phyloP scores from a whole-genome alignment of 2,113 vertebrate species.

The Psittacula cyanocephala region DNA sequence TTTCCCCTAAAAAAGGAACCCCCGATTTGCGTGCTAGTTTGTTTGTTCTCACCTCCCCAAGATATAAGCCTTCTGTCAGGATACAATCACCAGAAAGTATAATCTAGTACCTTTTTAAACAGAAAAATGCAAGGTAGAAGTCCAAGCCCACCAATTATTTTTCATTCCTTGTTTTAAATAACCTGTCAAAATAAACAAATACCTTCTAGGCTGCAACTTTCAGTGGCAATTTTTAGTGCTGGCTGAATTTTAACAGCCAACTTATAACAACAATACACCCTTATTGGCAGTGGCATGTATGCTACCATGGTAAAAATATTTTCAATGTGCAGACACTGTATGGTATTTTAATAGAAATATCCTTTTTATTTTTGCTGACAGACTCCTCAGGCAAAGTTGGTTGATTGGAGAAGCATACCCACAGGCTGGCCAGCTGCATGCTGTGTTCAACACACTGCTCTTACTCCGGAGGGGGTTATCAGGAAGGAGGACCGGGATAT shows the following conservation, averaged over 20 bases:
- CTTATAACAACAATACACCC: neutral
- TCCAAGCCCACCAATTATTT: slow-evolving; percentile 39
- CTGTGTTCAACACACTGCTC: neutral
- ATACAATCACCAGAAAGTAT: neutral
- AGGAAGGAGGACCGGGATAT: neutral
- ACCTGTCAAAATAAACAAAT: slow-evolving; percentile 54
- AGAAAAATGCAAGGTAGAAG: slow-evolving; percentile 18
- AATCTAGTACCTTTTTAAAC: neutral
- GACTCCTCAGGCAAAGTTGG: slow-evolving; percentile 8
- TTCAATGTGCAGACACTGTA: neutral
- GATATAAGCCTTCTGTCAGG: neutral
- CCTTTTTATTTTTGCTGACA: slow-evolving; percentile 64
- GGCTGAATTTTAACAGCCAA: slow-evolving; percentile 18
- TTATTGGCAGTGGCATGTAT: slow-evolving; percentile 41
- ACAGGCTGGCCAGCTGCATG: neutral
- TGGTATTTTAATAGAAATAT: slow-evolving; percentile 63
- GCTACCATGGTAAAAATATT: slow-evolving; percentile 48
- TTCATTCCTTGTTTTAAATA: slow-evolving; percentile 46
- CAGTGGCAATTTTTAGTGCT: slow-evolving; percentile 19
- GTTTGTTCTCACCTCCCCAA: neutral
- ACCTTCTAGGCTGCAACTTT: neutral
- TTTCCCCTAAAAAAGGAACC: neutral
- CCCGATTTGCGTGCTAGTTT: neutral
- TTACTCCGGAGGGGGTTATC: neutral
- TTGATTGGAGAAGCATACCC: slow-evolving; percentile 28